A percentile compares a stretch with the other conserved stretches of the same genome.
Conservation (phyloP, 2,888 invertebrate species). For the Eugnorisma glareosa region DNA sequence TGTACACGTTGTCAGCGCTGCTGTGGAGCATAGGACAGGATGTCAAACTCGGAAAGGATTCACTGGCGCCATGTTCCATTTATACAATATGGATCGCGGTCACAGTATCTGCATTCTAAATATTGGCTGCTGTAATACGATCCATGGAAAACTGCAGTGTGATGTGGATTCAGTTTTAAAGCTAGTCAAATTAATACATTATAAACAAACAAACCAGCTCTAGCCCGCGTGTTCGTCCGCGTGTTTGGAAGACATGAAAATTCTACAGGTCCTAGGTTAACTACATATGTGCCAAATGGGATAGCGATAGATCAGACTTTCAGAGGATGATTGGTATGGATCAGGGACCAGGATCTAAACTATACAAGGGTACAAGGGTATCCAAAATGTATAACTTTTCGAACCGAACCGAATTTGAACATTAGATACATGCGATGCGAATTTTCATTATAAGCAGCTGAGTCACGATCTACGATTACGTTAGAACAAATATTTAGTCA, state of each 20-base stretch:
- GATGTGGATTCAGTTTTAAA: not conserved
- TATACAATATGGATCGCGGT: constrained; percentile 10
- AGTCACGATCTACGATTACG: constrained; percentile 13
- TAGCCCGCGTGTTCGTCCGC: not conserved
- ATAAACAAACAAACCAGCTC: not conserved
- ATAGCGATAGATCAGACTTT: not conserved
- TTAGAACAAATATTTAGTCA: constrained; percentile 15
- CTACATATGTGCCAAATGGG: not conserved
- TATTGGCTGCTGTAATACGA: not conserved
- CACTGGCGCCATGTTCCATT: constrained; percentile 19
- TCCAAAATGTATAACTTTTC: not conserved
- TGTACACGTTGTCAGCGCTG: constrained; percentile 13
- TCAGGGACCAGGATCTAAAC: not conserved
- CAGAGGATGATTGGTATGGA: not conserved
- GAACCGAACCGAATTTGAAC: constrained; percentile 8
- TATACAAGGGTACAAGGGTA: not conserved
- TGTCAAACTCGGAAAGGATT: constrained; percentile 25
- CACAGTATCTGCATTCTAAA: constrained; percentile 18
- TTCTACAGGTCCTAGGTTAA: not conserved
- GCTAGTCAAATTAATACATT: not conserved
- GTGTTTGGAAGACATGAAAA: not conserved
- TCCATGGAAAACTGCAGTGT: not conserved
- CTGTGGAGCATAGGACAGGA: constrained; percentile 13
- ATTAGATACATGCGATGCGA: not conserved
- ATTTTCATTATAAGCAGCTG: constrained; percentile 3